Conservation (phyloP, 1,140 invertebrate species). For the Anastrepha ludens region DNA sequence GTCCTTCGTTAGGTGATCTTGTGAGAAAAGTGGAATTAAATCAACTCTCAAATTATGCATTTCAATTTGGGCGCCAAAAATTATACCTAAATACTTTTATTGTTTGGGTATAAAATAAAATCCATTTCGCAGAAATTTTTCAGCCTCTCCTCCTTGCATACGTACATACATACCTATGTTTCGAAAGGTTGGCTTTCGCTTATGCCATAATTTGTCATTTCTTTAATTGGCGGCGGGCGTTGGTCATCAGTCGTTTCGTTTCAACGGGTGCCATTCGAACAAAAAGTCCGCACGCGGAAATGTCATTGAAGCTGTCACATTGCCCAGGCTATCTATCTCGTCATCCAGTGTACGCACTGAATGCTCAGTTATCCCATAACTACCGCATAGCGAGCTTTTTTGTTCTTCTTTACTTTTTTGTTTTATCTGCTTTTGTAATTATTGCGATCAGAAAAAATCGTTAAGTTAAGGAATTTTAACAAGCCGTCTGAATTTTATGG, state of each 20-base stretch:
- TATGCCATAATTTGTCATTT: conserved; percentile 48
- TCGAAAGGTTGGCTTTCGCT: background rate
- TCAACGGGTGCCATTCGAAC: background rate
- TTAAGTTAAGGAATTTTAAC: conserved; percentile 47
- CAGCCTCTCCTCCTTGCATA: background rate
- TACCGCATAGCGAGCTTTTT: background rate
- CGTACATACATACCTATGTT: background rate
- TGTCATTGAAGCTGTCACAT: background rate
- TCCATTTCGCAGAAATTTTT: background rate
- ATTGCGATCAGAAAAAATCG: conserved; percentile 20
- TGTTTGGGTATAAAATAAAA: no score
- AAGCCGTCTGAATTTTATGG: conserved; percentile 51
- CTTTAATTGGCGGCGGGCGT: conserved; percentile 51
- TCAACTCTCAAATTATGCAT: no score
- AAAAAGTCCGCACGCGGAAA: conserved; percentile 11
- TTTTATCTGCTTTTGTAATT: conserved; percentile 17
- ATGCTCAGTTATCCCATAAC: background rate
- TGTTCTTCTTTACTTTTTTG: background rate
- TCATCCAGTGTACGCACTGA: background rate
- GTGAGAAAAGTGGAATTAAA: no score
- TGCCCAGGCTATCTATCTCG: background rate
- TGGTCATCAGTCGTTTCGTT: conserved; percentile 21
- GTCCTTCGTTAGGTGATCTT: no score
- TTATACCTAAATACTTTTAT: no score
- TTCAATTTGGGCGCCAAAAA: no score